Conservation (phyloP, 2,113 vertebrate genomes). For the Hylia prasina region DNA sequence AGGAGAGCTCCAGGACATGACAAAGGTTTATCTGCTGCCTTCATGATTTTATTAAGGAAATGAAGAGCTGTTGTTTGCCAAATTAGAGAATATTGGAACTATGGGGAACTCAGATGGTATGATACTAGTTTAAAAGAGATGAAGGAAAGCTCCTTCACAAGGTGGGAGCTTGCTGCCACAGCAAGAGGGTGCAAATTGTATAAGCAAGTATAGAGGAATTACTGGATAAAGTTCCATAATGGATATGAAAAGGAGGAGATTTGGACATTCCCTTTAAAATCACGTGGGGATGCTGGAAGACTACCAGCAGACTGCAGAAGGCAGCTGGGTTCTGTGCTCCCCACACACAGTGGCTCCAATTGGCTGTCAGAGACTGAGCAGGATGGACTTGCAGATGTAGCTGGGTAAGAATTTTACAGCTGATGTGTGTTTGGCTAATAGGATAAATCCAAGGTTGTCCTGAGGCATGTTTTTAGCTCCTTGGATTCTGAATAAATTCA, state of each 20-base stretch:
- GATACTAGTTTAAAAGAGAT: background rate
- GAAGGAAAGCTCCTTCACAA: background rate
- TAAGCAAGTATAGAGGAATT: background rate
- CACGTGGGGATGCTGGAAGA: fast-evolving
- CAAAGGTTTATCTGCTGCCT: background rate
- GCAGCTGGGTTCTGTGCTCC: background rate
- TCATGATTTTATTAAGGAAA: background rate
- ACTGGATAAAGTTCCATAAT: background rate
- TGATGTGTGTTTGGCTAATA: background rate
- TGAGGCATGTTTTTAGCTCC: background rate
- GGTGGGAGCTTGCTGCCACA: background rate
- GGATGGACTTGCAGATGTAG: background rate
- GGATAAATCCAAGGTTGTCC: background rate
- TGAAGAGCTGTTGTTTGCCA: background rate
- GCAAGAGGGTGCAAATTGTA: background rate
- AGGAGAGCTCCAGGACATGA: background rate
- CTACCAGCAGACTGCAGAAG: background rate
- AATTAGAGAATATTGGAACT: background rate
- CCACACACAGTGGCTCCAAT: background rate
- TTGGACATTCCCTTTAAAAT: background rate
- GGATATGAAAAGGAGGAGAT: background rate
- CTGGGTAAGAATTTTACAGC: background rate
- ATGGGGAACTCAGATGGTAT: background rate
- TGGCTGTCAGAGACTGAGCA: background rate
- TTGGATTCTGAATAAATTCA: background rate